phyloP scores from a whole-genome alignment of 2,888 invertebrate species.

The Harpalus rubripes region DNA sequence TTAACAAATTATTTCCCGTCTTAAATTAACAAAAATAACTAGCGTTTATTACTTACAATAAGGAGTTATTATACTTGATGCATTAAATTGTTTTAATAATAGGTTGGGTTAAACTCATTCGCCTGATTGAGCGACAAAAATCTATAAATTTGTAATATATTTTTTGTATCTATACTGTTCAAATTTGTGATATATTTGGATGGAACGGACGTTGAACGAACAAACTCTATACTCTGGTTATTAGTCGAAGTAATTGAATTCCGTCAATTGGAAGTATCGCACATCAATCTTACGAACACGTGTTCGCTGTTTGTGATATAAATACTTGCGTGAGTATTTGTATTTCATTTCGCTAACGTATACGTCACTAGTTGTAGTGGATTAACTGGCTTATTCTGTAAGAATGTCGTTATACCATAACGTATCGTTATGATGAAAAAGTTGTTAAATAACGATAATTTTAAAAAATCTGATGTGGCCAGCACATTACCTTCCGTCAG shows the following conservation, averaged over 20 bases:
- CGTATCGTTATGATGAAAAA: too few relatives aligned
- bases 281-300: neutral
- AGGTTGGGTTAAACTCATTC: too few relatives aligned
- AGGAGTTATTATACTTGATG: slow-evolving; percentile 10
- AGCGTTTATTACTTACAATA: slow-evolving; percentile 3
- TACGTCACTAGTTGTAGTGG: slow-evolving; percentile 14
- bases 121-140: too few relatives aligned
- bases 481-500: too few relatives aligned
- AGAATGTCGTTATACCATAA: too few relatives aligned
- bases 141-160: too few relatives aligned
- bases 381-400: too few relatives aligned
- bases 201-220: too few relatives aligned
- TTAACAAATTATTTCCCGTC: slow-evolving; percentile 19
- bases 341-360: neutral
- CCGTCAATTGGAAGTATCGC: neutral
- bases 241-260: neutral
- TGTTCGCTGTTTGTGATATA: neutral
- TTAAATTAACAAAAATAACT: slow-evolving; percentile 29
- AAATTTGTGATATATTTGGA: too few relatives aligned
- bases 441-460: too few relatives aligned
- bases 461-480: too few relatives aligned
- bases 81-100: neutral
- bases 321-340: neutral
- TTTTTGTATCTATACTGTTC: too few relatives aligned
- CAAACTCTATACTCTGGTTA: neutral